A percentile compares a stretch with the other conserved stretches of the same genome.
Conservation (phyloP, 2,888 invertebrate genomes). For the Synergus laeviventris region DNA sequence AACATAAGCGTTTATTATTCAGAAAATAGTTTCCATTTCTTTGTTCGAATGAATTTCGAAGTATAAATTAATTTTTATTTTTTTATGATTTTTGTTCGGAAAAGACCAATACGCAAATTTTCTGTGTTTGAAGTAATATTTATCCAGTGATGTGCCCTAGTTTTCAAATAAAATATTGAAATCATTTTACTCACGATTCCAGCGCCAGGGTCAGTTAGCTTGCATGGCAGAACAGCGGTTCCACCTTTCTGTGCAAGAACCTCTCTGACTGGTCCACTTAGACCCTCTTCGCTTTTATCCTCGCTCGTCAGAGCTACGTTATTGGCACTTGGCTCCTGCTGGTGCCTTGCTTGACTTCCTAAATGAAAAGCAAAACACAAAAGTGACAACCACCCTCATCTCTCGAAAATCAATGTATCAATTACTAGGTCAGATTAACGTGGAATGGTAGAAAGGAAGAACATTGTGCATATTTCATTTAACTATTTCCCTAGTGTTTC, state of each 20-base stretch:
- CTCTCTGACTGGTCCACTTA: slow-evolving; percentile 69
- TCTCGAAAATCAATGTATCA: background rate
- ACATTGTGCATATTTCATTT: background rate
- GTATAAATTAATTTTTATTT: too few species aligned
- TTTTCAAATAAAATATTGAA: background rate
- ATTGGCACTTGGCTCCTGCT: slow-evolving; percentile 64
- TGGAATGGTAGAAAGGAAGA: background rate
- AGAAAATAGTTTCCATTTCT: too few species aligned
- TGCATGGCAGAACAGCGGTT: slow-evolving; percentile 77
- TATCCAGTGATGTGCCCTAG: background rate
- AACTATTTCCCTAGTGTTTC: background rate
- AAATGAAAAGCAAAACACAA: slow-evolving; percentile 34
- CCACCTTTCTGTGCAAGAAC: slow-evolving; percentile 77
- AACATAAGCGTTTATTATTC: background rate
- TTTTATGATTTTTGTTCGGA: too few species aligned
- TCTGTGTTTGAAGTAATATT: background rate
- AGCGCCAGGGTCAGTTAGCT: slow-evolving; percentile 75
- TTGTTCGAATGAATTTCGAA: too few species aligned
- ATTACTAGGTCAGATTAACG: background rate
- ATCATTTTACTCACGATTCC: slow-evolving; percentile 74
- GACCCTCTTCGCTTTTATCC: slow-evolving; percentile 53
- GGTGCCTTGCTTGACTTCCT: slow-evolving; percentile 69
- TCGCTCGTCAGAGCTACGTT: slow-evolving; percentile 58
- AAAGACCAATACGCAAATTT: background rate
- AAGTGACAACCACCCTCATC: background rate